A percentile compares a stretch with the other conserved stretches of the same genome.
phyloP scores from a whole-genome alignment of 2,113 vertebrate genomes.

The Vulpes lagopus region DNA sequence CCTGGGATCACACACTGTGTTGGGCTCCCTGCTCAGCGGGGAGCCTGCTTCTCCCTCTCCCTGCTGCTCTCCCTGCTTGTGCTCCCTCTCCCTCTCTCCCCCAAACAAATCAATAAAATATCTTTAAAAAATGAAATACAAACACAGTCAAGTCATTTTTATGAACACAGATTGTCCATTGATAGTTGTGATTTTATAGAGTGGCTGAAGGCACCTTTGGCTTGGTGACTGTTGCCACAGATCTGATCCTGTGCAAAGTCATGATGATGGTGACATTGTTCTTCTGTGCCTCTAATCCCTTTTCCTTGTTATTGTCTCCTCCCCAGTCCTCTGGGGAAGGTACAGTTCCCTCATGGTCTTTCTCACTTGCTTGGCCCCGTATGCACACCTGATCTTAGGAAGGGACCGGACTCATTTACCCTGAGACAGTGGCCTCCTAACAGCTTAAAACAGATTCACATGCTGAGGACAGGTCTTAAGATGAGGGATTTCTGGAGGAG shows the following conservation, averaged over 20 bases:
- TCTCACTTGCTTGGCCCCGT: not conserved
- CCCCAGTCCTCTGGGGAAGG: not conserved
- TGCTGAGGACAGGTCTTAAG: not conserved
- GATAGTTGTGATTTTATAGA: not conserved
- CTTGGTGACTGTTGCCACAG: not conserved
- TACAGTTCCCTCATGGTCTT: not conserved
- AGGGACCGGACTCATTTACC: not conserved
- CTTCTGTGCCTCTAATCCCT: not conserved
- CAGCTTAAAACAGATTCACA: conserved; percentile 9
- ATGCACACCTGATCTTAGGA: not conserved
- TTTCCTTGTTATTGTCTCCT: not conserved
- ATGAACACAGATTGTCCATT: not conserved
- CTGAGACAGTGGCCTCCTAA: not conserved
- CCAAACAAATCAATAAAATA: too few species aligned
- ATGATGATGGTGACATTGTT: not conserved
- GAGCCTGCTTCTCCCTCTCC: too few species aligned
- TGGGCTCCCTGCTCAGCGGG: too few species aligned
- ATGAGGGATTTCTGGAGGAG: not conserved
- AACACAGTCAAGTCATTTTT: not conserved
- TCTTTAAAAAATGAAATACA: not conserved
- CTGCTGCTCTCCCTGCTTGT: too few species aligned
- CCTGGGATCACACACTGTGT: too few species aligned
- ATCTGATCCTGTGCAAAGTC: not conserved
- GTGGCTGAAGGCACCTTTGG: not conserved
- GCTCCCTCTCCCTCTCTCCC: too few species aligned